Base-by-base conservation (phyloP, 2,888 invertebrate genomes). In the Machimus rusticus region DNA sequence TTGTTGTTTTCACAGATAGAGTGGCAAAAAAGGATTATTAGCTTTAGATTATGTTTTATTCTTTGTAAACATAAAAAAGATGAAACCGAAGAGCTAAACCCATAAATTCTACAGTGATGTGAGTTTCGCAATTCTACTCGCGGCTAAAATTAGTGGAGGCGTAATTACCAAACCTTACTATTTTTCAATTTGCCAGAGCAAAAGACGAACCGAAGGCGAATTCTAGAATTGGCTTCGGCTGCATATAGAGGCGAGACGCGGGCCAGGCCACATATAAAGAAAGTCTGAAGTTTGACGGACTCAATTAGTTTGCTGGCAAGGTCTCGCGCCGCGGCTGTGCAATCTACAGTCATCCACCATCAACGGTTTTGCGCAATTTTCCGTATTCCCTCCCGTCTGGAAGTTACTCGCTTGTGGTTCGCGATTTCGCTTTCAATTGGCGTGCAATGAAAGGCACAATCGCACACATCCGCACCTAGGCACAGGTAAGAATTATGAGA, bases 401-500 rank as follows among this genome's bases (percentile, higher is more conserved):
- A n/a, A 55, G 34, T 82, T 82, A 82, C 66, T 79, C 37, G 82
- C 82, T 66, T 82, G 57, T 82, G 82, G 82, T 82, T 82, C 82
- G 82, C 57, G 82, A 82, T 82, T 82, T 82, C 82, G 82, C 82
- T 82, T 82, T 82, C 82, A 82, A 82, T 82, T 57, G 82, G n/a
- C 82, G 37, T 82, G 82, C 82, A 82, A 82, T 82, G 82, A 82
- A 82, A 82, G 82, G 82, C 82, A 57, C 51, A 82, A 23, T 57
- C 82, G 82, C 82, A 82, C 34, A 82, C 82, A 82, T 82, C 82
- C 82, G 66, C 37, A 77, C 76, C 39, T 34, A 37, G 37, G 74
- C 86, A 86, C 86, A 86, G 86, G 86, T 86, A 86, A 86, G 77
- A 86, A 86, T 86, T 86, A 86, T 77, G 86, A 86, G 86, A 76